Base-by-base conservation (phyloP, 1,140 invertebrate genomes). In the Rhagoletis zephyria region DNA sequence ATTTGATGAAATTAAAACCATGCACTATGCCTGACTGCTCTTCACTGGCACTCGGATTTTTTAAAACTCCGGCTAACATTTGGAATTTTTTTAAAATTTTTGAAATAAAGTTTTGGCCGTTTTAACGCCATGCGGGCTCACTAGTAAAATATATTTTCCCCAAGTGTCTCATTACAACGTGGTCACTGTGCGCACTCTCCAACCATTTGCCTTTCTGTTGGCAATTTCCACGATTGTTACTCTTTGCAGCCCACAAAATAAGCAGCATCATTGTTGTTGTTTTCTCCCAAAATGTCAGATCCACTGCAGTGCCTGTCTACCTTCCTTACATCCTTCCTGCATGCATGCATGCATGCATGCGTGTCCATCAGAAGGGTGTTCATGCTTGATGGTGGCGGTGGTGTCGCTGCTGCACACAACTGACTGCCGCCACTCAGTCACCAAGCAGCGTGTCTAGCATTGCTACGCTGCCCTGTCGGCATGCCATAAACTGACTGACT, bases 401-500 rank as follows among this genome's bases (percentile, higher is more conserved):
- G 30, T 30, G 30, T 30, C 30, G 30, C 30, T 30, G 30, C 30
- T 30, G 30, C 56, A 42, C 16, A 81, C 74, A 81, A 81, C 45
- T 81, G 74, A 56, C 67, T 74, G 51, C 10, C 51, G 51, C 5
- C 51, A 81, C 48, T 81, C 74, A 81, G 74, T 81, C 74, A 81
- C 74, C 74, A 30, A 30, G 30, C 30, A 48, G 74, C 74, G 74
- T 56, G n/a, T 81, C 45, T 56, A 81, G 85, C 59, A 64, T 63
- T 64, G 59, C 61, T 85, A 59, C 16, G 12, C 16, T 81, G 60
- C 40, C 61, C 61, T 61, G 59, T 64, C 60, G 61, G 85, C 61
- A 64, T 64, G 85, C 59, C 74, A 81, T 81, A 81, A 81, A 81
- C 74, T 59, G 74, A 81, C 74, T 81, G 87, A 87, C 87, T 74